These are phyloP conservation scores for Gopherus flavomarginatus DNA, from an alignment of 2,113 vertebrate genomes.

Conservation along the genomic window DNA sequence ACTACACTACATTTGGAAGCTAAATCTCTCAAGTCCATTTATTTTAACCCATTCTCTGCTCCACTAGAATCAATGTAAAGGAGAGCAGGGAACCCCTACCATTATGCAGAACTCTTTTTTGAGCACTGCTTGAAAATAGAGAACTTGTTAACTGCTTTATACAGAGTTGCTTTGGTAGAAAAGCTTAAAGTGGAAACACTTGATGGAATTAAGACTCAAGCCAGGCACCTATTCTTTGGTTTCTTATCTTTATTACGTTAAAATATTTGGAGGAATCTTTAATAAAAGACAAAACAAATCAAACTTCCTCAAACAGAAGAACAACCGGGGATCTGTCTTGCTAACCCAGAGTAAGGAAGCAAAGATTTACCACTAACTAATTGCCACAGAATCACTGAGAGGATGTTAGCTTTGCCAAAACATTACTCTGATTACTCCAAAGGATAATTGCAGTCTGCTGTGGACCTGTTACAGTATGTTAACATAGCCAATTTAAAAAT, in stretches of 20 bases:
- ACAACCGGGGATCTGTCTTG: neutral
- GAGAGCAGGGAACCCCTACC: neutral
- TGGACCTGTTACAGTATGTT: neutral
- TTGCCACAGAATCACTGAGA: neutral
- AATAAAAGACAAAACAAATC: neutral
- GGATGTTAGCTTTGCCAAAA: neutral
- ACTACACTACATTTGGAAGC: fast-evolving
- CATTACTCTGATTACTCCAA: neutral
- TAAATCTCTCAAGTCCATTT: neutral
- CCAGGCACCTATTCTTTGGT: neutral
- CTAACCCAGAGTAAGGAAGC: neutral
- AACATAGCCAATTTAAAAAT: fast-evolving
- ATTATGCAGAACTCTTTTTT: neutral
- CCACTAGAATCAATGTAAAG: neutral
- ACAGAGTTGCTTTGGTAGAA: neutral
- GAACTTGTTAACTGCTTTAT: neutral
- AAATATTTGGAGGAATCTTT: neutral
- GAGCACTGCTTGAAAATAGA: neutral
- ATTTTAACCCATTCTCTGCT: neutral
- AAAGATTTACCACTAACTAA: neutral
- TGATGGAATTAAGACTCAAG: fast-evolving
- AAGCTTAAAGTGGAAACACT: neutral
- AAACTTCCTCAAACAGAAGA: neutral
- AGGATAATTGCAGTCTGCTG: fast-evolving
- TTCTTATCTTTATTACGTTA: neutral